A percentile compares a stretch with the other conserved stretches of the same genome.
These are phyloP conservation scores for Argynnis bischoffii DNA, from an alignment of 2,888 invertebrate species.

Conservation along the genomic window DNA sequence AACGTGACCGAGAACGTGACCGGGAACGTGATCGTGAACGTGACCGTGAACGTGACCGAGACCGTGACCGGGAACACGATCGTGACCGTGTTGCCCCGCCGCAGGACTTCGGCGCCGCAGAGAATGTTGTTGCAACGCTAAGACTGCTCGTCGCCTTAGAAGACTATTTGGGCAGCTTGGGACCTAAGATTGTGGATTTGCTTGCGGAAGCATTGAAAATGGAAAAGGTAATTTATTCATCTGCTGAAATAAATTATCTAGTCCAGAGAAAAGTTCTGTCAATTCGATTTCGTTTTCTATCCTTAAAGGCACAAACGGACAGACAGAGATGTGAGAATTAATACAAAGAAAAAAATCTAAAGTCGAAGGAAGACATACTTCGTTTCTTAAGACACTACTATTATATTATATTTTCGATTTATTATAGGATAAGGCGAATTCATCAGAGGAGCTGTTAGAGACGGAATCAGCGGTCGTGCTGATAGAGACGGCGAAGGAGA, in stretches of 20 bases:
- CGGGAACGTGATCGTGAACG: constrained; percentile 13
- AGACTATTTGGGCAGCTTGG: constrained; percentile 91
- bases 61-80: constrained; percentile 35
- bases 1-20: constrained; percentile 42
- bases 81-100: constrained; percentile 35
- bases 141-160: constrained; percentile 91
- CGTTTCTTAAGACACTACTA: not conserved
- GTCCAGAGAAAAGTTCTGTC: too few species aligned
- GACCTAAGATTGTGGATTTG: constrained; percentile 89
- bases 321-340: too few species aligned
- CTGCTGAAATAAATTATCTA: too few species aligned
- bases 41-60: not conserved
- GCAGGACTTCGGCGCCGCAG: constrained; percentile 66
- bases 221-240: constrained; percentile 81
- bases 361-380: too few species aligned
- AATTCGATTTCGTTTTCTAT: too few species aligned
- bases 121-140: constrained; percentile 86
- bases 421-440: constrained; percentile 83
- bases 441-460: constrained; percentile 87
- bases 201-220: constrained; percentile 89
- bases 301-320: too few species aligned
- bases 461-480: constrained; percentile 88
- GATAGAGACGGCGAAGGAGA: constrained; percentile 93
- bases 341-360: too few species aligned
- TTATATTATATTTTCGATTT: not conserved